A percentile compares a stretch with the other conserved stretches of the same genome.
phyloP scores from a whole-genome alignment of 2,888 invertebrate genomes.

The Drosophila basisetae region DNA sequence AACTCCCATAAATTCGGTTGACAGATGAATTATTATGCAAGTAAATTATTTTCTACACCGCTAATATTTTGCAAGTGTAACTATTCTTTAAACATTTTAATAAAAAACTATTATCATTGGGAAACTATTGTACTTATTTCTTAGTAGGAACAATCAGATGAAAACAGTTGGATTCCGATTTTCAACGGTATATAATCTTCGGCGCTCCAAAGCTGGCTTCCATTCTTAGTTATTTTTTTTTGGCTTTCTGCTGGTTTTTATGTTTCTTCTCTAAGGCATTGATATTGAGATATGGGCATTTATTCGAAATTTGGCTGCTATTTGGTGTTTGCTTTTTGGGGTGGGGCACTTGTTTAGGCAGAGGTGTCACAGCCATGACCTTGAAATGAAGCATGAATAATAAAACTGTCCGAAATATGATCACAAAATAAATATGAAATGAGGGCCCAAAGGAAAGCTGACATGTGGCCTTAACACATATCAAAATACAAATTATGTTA shows the following conservation, averaged over 20 bases:
- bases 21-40: no score
- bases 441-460: conserved; percentile 13
- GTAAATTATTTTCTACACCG: no score
- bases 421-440: conserved; percentile 29
- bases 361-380: conserved; percentile 58
- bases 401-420: conserved; percentile 52
- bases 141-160: neutral
- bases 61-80: neutral
- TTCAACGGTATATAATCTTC: neutral
- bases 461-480: conserved; percentile 41
- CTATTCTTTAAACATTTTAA: neutral
- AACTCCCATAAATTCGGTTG: neutral
- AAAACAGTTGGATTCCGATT: neutral
- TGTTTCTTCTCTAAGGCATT: conserved; percentile 23
- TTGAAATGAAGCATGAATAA: conserved; percentile 60
- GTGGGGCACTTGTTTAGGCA: conserved; percentile 12
- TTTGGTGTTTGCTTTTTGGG: conserved; percentile 8
- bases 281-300: conserved; percentile 53
- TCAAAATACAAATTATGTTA: conserved; percentile 48
- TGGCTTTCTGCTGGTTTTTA: conserved; percentile 3
- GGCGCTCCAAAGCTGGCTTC: no score
- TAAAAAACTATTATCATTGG: neutral
- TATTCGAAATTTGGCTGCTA: conserved; percentile 43
- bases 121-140: neutral
- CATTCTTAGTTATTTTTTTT: neutral